phyloP scores from a whole-genome alignment of 2,113 vertebrate genomes.

The Oceanodroma tethys region DNA sequence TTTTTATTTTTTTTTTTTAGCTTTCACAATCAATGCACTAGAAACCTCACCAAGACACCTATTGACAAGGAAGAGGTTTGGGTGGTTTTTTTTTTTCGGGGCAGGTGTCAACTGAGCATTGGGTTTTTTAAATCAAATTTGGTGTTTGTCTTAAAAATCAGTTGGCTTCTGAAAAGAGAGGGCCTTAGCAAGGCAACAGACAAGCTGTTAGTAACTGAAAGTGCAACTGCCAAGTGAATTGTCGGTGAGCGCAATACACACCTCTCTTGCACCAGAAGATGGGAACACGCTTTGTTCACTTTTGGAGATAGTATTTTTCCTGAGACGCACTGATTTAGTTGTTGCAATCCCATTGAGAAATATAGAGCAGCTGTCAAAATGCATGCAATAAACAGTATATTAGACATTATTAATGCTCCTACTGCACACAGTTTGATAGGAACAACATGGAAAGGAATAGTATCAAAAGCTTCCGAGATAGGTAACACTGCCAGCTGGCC shows the following conservation, averaged over 20 bases:
- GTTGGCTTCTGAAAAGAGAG: not conserved
- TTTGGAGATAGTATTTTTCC: not conserved
- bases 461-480: not conserved
- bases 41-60: not conserved
- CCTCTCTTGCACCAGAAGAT: not conserved
- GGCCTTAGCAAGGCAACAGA: not conserved
- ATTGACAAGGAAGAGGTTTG: not conserved
- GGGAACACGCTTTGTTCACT: rapidly evolving
- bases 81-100: no score
- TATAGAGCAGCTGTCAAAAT: not conserved
- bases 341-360: not conserved
- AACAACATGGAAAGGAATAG: not conserved
- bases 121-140: not conserved
- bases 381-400: not conserved
- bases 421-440: not conserved
- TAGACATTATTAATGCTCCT: not conserved
- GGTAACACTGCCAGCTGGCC: not conserved
- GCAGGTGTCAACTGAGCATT: not conserved
- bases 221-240: not conserved
- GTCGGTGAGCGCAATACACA: rapidly evolving
- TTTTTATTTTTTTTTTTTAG: not conserved
- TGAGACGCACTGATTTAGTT: not conserved
- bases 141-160: not conserved
- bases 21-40: not conserved
- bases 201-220: not conserved